These are phyloP conservation scores for Ailuropoda melanoleuca DNA, from an alignment of 2,113 vertebrate genomes.

Conservation along the genomic window DNA sequence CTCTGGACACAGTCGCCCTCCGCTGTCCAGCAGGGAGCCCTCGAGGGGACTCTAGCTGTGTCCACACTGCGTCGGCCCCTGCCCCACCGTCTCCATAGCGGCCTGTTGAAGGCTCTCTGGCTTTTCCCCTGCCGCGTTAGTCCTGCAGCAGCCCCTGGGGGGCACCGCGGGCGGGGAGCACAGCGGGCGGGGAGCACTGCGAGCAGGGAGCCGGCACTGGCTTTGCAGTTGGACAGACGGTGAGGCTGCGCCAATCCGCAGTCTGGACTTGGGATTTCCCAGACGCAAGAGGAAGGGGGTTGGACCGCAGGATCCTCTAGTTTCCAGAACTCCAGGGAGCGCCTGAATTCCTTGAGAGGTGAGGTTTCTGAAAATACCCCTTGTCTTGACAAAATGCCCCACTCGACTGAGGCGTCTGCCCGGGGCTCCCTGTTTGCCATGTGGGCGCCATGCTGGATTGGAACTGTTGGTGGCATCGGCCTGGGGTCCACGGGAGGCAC, in stretches of 20 bases:
- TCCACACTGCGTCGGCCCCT: background rate
- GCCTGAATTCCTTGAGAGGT: background rate
- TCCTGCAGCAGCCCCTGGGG: too few relatives aligned
- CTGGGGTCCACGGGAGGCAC: background rate
- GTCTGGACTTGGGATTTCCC: background rate
- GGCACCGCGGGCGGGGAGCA: too few relatives aligned
- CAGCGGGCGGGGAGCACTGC: background rate
- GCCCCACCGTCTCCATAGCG: too few relatives aligned
- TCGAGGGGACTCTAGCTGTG: background rate
- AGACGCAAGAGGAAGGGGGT: background rate
- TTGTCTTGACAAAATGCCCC: background rate
- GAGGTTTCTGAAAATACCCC: background rate
- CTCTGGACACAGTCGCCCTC: background rate
- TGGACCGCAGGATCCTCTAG: background rate
- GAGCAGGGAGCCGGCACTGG: background rate
- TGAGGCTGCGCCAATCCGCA: background rate
- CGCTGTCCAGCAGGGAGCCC: background rate
- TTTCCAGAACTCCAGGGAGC: background rate
- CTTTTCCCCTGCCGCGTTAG: background rate
- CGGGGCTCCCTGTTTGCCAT: rapidly evolving
- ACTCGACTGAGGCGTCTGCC: background rate
- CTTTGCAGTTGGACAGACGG: rapidly evolving
- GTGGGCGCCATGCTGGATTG: rapidly evolving
- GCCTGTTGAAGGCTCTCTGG: too few relatives aligned
- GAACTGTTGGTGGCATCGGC: background rate